Evolutionary conservation across 1,140 invertebrate genomes (phyloP), one percentile per base, ranked within the genome.

Genomic region (Venturia canescens): DNA sequence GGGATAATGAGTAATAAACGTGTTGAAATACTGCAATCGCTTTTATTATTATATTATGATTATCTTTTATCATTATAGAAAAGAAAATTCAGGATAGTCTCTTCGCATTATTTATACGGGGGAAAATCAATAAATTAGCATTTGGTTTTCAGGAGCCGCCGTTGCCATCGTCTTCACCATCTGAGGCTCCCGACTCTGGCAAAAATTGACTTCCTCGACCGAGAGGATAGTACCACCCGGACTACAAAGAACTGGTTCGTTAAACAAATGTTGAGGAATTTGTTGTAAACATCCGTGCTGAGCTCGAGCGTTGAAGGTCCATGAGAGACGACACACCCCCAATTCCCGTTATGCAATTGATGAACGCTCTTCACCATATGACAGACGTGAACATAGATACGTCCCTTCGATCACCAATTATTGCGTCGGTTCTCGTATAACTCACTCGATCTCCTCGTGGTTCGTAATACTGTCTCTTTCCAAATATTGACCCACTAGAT

Each of bases 191-290:
- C 86, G 78, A 77, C 86, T 85, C 34, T 91, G 88, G 3, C 92
- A 83, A 79, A 92, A 92, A 69, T 86, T 84, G 29, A 88, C 89
- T 77, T 92, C 91, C 57, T 92, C 92, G 1, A 88, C 86, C 0
- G 91, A 89, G 13, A 92, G 82, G 48, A 91, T 83, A 27, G 89
- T 83, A 29, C 92, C 92, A 63, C 92, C 92, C 1, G 92, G 92
- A 1, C 91, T 90, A 21, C 91, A 92, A 48, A 91, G 88, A 7
- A 92, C 88, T 0, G 90, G 88, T 13, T 89, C 90, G 34, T 91
- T 82, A 0, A 84, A 66, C 0, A 84, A 75, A 34, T 88, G 83
- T 57, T 72, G 74, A 3, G 70, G 38, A 21, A 60, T 44, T 74
- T 80, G 79, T 21, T 80, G 79, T 75, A 71, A 57, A 80, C 48